phyloP scores from a whole-genome alignment of 2,113 vertebrate genomes.

The Anthoscopus minutus region DNA sequence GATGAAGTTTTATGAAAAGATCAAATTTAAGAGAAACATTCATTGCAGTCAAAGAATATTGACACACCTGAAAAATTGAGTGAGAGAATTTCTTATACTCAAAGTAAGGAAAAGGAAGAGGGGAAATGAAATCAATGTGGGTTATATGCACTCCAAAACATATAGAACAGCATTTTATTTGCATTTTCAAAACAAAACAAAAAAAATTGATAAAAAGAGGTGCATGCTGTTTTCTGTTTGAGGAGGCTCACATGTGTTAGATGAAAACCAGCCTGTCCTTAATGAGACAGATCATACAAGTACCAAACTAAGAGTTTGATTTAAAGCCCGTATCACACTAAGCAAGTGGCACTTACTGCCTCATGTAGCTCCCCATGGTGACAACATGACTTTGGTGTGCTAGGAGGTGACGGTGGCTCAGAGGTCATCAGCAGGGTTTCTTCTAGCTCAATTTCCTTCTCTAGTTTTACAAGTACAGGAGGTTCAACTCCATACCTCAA shows the following conservation, averaged over 20 bases:
- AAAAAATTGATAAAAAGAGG: background rate
- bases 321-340: background rate
- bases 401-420: slow-evolving; percentile 74
- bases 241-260: background rate
- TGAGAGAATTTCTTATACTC: background rate
- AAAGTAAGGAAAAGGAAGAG: background rate
- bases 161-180: background rate
- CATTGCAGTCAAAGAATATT: background rate
- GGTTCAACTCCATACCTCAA: slow-evolving; percentile 92
- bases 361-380: slow-evolving; percentile 86
- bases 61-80: background rate
- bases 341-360: slow-evolving; percentile 75
- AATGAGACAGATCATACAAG: background rate
- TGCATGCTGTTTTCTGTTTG: background rate
- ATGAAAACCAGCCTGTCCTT: background rate
- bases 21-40: background rate
- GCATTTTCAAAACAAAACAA: background rate
- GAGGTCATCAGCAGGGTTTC: slow-evolving; percentile 85
- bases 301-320: background rate
- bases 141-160: background rate
- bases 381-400: slow-evolving; percentile 86
- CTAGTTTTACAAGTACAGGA: slow-evolving; percentile 91
- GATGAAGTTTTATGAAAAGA: background rate
- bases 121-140: background rate
- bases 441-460: slow-evolving; percentile 97